Percentiles rank a stretch among this genome's conserved stretches.
phyloP scores from a whole-genome alignment of 2,797 vertebrate genomes.

The Sandelia bainsii region DNA sequence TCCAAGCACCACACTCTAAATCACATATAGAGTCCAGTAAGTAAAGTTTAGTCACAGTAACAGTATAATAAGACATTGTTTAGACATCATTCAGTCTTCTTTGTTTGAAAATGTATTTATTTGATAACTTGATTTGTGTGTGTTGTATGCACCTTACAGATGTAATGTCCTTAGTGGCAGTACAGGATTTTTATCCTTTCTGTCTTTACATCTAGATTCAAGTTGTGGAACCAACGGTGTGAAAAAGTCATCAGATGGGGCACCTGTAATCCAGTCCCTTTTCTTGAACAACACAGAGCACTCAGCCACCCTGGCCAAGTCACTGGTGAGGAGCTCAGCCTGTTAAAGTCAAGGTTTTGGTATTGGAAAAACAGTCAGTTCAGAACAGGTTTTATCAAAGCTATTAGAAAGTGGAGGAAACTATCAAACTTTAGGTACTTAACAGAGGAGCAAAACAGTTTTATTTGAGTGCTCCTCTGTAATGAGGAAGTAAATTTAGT shows the following conservation, averaged over 20 bases:
- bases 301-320: conserved; percentile 73
- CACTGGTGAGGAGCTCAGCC: conserved; percentile 74
- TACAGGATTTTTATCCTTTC: neutral
- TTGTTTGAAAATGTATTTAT: conserved; percentile 6
- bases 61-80: conserved; percentile 3
- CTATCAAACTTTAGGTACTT: neutral
- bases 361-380: neutral
- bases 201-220: conserved; percentile 84
- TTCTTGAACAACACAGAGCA: conserved; percentile 87
- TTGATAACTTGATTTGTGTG: neutral
- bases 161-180: neutral
- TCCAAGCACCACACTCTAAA: conserved; percentile 94
- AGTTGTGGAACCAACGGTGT: conserved; percentile 97
- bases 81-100: neutral
- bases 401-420: neutral
- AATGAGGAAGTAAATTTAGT: neutral
- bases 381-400: conserved; percentile 10
- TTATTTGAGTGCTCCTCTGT: neutral
- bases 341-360: neutral
- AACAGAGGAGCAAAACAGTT: neutral
- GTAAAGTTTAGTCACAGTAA: conserved; percentile 45
- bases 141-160: neutral
- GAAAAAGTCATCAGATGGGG: conserved; percentile 85
- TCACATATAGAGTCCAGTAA: conserved; percentile 91
- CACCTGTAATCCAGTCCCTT: conserved; percentile 70